These are phyloP conservation scores for Orbicella faveolata DNA, from an alignment of 64 coral and sea anemone species.

Conservation along the genomic window DNA sequence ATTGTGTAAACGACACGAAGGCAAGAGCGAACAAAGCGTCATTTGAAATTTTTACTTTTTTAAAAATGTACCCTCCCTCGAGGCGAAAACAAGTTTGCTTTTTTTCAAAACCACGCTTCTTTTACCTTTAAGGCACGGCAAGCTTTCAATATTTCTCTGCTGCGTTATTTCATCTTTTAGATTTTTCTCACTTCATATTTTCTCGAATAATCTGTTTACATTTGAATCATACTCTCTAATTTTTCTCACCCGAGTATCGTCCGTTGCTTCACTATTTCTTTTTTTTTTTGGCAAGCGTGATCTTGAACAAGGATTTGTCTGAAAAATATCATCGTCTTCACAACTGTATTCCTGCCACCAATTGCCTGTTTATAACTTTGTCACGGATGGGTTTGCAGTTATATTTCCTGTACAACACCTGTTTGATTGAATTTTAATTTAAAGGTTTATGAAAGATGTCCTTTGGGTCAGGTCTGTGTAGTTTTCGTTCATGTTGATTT, in stretches of 20 bases:
- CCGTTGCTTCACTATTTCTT: background rate
- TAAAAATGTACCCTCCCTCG: background rate
- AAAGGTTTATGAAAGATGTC: background rate
- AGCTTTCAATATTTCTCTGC: background rate
- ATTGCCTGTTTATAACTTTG: background rate
- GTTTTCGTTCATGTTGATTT: background rate
- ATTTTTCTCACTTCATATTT: background rate
- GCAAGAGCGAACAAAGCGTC: constrained; percentile 33
- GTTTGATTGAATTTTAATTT: constrained; percentile 18
- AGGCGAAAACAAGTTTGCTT: constrained; percentile 20
- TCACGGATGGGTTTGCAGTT: background rate
- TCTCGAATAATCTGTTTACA: background rate
- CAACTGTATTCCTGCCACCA: background rate
- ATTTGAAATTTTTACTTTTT: constrained; percentile 12
- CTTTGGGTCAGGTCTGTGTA: background rate
- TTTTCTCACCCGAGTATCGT: background rate
- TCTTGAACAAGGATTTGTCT: background rate
- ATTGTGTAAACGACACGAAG: constrained; percentile 5
- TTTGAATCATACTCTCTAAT: background rate
- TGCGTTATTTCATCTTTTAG: background rate
- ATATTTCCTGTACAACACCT: background rate
- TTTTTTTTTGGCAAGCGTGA: background rate
- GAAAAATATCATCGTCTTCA: background rate
- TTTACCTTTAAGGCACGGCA: background rate
- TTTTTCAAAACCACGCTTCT: background rate